Conservation (phyloP, 2,113 vertebrate genomes). For the Bolborhynchus lineola region DNA sequence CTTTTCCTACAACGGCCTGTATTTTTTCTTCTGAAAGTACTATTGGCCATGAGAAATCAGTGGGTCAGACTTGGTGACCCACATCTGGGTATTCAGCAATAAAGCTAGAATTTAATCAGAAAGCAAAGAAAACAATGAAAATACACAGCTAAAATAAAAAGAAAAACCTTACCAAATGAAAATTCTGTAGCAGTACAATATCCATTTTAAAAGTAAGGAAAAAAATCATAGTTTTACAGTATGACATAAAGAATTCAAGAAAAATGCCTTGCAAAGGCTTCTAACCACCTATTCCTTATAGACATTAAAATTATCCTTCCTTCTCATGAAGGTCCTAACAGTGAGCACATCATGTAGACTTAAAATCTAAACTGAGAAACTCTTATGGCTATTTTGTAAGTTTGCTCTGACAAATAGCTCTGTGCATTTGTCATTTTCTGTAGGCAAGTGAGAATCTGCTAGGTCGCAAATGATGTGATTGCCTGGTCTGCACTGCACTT, state of each 20-base stretch:
- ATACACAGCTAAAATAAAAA: not conserved
- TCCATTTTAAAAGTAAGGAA: not conserved
- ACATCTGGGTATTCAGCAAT: not conserved
- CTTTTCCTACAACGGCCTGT: not conserved
- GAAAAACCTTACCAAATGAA: not conserved
- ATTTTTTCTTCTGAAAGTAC: not conserved
- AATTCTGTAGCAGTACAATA: not conserved
- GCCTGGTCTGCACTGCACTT: not conserved
- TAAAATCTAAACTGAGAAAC: not conserved
- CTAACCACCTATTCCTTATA: not conserved
- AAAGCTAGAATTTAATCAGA: not conserved
- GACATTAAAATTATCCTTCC: not conserved
- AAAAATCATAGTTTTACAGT: not conserved
- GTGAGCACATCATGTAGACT: not conserved
- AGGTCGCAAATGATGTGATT: not conserved
- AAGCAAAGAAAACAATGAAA: not conserved
- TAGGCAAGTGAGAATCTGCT: not conserved
- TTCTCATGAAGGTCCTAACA: not conserved
- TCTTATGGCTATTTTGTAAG: not conserved
- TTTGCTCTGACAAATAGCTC: not conserved
- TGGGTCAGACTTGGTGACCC: not conserved
- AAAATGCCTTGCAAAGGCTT: not conserved
- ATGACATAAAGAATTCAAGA: not conserved
- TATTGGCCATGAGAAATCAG: not conserved
- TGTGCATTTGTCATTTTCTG: not conserved